These are phyloP conservation scores for Xiphorhynchus erythropygius DNA, from an alignment of 2,797 vertebrate genomes.

Conservation along the genomic window DNA sequence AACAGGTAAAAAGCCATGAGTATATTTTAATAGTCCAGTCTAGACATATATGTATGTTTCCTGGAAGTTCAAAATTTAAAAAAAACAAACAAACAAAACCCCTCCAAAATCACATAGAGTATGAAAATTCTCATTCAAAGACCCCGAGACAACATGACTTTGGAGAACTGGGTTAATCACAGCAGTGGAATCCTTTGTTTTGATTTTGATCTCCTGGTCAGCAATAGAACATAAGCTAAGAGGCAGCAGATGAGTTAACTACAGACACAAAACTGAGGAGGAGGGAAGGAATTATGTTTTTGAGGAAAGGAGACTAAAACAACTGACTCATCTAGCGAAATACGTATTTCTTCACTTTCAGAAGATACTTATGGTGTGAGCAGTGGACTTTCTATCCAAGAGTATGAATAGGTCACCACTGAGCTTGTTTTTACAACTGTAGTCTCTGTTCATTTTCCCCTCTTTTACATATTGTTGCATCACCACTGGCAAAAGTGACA, in stretches of 20 bases:
- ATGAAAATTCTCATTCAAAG: not conserved
- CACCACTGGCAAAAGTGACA: not conserved
- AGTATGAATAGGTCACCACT: not conserved
- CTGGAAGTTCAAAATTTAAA: not conserved
- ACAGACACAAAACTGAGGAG: not conserved
- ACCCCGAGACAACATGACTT: not conserved
- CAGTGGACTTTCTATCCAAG: not conserved
- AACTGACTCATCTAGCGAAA: not conserved
- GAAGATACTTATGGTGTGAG: not conserved
- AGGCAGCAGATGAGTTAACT: not conserved
- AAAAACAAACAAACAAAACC: not conserved
- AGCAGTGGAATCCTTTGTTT: not conserved
- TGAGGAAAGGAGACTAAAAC: not conserved
- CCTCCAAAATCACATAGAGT: not conserved
- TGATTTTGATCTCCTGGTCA: not conserved
- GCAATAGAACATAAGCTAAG: not conserved
- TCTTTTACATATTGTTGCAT: slow-evolving; percentile 2
- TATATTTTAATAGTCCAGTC: not conserved
- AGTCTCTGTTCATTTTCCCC: not conserved
- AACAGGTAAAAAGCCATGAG: not conserved
- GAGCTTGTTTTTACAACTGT: not conserved
- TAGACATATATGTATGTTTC: not conserved
- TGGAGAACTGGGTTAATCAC: not conserved
- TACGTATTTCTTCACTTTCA: not conserved
- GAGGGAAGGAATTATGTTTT: not conserved